Percentiles rank a stretch among this genome's conserved stretches.
phyloP scores from a whole-genome alignment of 2,113 vertebrate species.

The Podocnemis expansa region DNA sequence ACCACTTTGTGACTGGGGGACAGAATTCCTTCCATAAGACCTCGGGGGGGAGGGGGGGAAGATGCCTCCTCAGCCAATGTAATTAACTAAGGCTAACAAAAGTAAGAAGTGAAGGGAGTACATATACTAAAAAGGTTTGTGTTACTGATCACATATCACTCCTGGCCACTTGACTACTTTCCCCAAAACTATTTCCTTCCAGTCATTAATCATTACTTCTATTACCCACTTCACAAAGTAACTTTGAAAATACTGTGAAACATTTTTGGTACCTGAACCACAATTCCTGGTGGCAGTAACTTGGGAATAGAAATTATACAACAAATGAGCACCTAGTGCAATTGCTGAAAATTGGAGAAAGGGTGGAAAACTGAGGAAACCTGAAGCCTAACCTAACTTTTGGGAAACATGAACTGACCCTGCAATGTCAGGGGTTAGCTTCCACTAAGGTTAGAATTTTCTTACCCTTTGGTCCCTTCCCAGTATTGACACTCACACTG shows the following conservation, averaged over 20 bases:
- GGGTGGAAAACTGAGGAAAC: not conserved
- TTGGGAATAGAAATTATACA: not conserved
- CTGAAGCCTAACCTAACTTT: not conserved
- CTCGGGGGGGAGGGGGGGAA: not conserved
- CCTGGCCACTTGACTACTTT: not conserved
- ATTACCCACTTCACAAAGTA: not conserved
- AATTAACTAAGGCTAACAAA: not conserved
- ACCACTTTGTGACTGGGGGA: not conserved
- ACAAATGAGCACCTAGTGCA: no score
- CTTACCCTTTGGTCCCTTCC: not conserved
- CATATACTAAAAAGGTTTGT: not conserved
- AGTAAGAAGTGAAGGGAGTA: not conserved
- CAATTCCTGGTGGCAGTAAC: not conserved
- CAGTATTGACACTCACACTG: not conserved
- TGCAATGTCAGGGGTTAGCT: not conserved
- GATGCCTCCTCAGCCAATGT: not conserved
- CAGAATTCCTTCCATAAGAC: not conserved
- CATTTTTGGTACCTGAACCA: constrained; percentile 6
- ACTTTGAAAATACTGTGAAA: not conserved
- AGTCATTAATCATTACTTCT: not conserved
- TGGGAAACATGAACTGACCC: not conserved
- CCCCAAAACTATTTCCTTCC: not conserved
- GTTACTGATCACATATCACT: not conserved
- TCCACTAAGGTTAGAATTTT: not conserved
- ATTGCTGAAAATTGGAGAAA: not conserved